Evolutionary conservation across 2,113 vertebrate genomes (phyloP).

Genomic region (Melanerpes aurifrons): DNA sequence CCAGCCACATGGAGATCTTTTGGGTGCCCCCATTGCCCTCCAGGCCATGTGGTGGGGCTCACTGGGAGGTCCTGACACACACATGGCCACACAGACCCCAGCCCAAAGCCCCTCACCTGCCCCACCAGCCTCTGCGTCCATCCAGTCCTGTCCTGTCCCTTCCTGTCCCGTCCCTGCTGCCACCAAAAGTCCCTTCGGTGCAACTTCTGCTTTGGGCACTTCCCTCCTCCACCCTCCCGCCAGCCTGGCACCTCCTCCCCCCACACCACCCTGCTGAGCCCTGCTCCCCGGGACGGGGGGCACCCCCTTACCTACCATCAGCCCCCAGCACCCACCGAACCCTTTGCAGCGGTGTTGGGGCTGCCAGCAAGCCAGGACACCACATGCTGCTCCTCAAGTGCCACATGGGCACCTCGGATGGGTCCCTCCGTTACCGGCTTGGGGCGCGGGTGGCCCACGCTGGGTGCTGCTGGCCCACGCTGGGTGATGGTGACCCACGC

Average conservation of each 20-base stretch:
- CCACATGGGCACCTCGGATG: accelerated
- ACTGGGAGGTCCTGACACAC: accelerated
- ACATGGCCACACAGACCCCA: not conserved
- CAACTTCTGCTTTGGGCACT: slow-evolving; percentile 46
- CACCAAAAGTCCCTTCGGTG: not conserved
- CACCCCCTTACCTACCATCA: not conserved
- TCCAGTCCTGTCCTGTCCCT: accelerated
- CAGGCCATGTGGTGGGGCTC: accelerated
- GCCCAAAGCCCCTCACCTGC: not conserved
- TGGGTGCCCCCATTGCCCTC: accelerated
- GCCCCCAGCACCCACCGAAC: not conserved
- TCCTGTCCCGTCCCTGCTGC: accelerated
- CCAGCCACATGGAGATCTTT: not conserved
- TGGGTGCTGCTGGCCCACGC: not conserved
- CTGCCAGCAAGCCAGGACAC: not conserved
- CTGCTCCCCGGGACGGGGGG: not conserved
- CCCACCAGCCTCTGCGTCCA: not conserved
- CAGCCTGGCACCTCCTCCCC: not conserved
- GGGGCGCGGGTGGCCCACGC: not conserved
- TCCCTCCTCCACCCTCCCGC: not conserved
- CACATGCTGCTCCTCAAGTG: accelerated
- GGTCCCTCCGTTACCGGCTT: not conserved
- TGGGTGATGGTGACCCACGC: accelerated
- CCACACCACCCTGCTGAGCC: accelerated
- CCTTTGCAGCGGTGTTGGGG: accelerated